Conservation (phyloP, 2,888 invertebrate species). For the Dasysyrphus albostriatus region DNA sequence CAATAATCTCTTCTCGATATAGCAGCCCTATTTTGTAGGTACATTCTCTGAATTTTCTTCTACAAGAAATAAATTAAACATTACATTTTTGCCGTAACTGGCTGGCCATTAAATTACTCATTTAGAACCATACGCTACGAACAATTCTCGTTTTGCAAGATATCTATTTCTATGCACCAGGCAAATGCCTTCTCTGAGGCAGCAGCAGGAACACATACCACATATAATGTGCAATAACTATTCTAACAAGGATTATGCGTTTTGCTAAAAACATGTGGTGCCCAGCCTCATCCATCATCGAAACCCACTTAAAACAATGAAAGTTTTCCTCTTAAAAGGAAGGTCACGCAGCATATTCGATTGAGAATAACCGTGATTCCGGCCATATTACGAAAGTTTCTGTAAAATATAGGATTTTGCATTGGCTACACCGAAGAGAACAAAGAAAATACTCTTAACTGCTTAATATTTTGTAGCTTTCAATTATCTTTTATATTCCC, state of each 20-base stretch:
- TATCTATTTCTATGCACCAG: background rate
- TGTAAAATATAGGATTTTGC: conserved; percentile 34
- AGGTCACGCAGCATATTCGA: background rate
- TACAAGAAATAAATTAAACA: background rate
- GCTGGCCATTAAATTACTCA: conserved; percentile 20
- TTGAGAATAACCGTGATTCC: conserved; percentile 4
- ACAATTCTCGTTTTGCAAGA: conserved; percentile 1
- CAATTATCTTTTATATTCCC: background rate
- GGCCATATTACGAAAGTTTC: background rate
- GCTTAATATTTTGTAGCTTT: background rate
- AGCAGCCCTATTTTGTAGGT: background rate
- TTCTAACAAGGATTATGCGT: conserved; percentile 56
- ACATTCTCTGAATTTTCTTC: background rate
- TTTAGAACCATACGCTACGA: background rate
- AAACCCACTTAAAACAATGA: conserved; percentile 29
- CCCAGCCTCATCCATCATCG: conserved; percentile 51
- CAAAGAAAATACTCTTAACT: conserved; percentile 2
- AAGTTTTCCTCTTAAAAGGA: conserved; percentile 14
- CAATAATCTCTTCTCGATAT: background rate
- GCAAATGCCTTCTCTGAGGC: no score
- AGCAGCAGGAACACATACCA: background rate
- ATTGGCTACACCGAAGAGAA: background rate
- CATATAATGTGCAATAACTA: conserved; percentile 59
- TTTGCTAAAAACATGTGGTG: conserved; percentile 48
- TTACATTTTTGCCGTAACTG: background rate